Base-by-base conservation (phyloP, 2,797 vertebrate genomes). In the Macroramphosus scolopax region DNA sequence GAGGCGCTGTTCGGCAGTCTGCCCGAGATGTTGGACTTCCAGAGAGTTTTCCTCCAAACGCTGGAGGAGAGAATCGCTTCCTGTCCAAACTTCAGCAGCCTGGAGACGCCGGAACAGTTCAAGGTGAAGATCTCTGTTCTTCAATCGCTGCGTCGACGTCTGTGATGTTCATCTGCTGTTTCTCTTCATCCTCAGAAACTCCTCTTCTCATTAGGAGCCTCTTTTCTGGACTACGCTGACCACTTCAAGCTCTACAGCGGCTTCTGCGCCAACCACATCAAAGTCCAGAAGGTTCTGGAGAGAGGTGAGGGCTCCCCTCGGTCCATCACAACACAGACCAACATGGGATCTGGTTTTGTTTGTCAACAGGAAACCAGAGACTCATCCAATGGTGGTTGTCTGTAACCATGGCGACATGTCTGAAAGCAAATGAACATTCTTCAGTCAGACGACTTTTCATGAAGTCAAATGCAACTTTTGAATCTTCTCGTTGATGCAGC, bases 161-260 rank as follows among this genome's bases (percentile, higher is more conserved):
- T 9, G 16, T 8, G 6, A 32, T 11, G 15, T 10, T 17, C 15
- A 10, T 15, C 33, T 17, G 3, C 1, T 11, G 33, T 17, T 11
- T 35, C 2, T 17, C 6, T 4, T 8, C 25, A 22, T 9, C 25
- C 82, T 52, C 72, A 97, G 95, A 94, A 92, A 66, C 50, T 97
- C n/a, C 91, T 98, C 3, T 92, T 94, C 78, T 96, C 94, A 1
- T 74, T 98, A 0, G 94, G 94, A 11, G 96, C 93, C 16, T 97
- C 96, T 1, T 98, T 98, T 57, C 91, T 98, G 2, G 93, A 96
- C 79, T 98, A 98, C 0, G 95, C 96, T 4, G 96, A 98, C 79
- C 95, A 97, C 78, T 98, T 98, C 68, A 98, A 98, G 64, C 90
- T 97, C 36, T 98, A 98, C 87, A 97, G 96, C 20, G 95, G 94